Base-by-base conservation (phyloP, 2,113 vertebrate genomes). In the Alethe castanea region DNA sequence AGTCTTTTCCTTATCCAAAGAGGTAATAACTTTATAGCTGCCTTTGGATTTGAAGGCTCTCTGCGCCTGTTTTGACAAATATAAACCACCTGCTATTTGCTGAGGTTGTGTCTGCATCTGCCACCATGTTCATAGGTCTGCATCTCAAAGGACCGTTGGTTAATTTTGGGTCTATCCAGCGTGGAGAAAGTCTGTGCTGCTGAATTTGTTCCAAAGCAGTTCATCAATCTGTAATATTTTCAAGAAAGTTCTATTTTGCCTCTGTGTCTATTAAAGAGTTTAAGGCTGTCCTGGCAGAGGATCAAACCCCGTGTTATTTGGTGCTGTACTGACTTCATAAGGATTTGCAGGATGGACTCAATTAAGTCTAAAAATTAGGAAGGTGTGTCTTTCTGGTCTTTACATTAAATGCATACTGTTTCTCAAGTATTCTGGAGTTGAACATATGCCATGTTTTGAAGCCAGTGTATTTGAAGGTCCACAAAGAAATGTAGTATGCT, bases 201-300 rank as follows among this genome's bases (percentile, higher is more conserved):
- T 98, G 96, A 95, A 95, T 72, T 90, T 77, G 53, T 94, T 95
- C 96, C 96, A 98, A 96, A 97, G 96, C 94, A 97, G 96, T 97
- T 98, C 95, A 96, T 97, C 97, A 97, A 91, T 86, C 79, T 5
- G 44, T 97, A 96, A 98, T 95, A 79, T 97, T 97, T 98, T 97
- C 97, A 98, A 97, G 97, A 95, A 97, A 88, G 73, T 97, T 97
- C 97, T 97, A 95, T 97, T 97, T 97, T 95, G 90, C 94, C 4
- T 29, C 92, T 96, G 88, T 78, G 83, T 95, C 90, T 97, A 92
- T 78, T 94, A 94, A 96, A 91, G 94, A 88, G 87, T 97, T 95
- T 91, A 94, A 96, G 92, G 91, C 86, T 96, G 77, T 59, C 71
- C 94, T 96, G 95, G 94, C 97, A 92, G 90, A 52, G 86, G 96